Base-by-base conservation (phyloP, 2,888 invertebrate genomes). In the Epinotia demarniana region DNA sequence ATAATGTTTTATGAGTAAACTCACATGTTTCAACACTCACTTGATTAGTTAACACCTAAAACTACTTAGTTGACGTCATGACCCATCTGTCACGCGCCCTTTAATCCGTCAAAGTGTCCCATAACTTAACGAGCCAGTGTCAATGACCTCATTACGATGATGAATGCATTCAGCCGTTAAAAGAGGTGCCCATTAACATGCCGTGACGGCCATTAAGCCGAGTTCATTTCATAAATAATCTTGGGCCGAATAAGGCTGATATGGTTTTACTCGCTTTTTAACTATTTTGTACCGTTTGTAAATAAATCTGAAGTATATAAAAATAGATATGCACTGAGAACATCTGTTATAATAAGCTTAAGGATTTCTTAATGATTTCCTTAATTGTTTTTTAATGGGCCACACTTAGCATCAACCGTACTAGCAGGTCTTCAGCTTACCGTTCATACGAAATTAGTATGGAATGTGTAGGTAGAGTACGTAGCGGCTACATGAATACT, bases 131-230 rank as follows among this genome's bases (percentile, higher is more conserved):
- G 75, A 75, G 71, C 84, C 76, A 76, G 84, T 83, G 91, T 89
- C 91, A 87, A 86, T 87, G 91, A 84, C 91, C 92, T 90, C 89
- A 89, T 90, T 91, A 92, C 83, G 86, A 89, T 90, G 91, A 92
- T 90, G 89, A 88, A 92, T 91, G 89, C 83, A 87, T 83, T 87
- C 83, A 84, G 81, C 86, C 85, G 88, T 89, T 91, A 89, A 91
- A 89, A 91, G 87, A 88, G 86, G 84, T 85, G 84, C 80, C 87
- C 89, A 91, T 91, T 92, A 90, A 85, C 85, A 84, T 82, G 81
- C 84, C 81, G 78, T 79, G 79, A 76, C 73, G 77, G 74, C 81
- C 85, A 88, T 89, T 88, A 88, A 83, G 83, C 78, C 78, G 82
- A 83, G 84, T 84, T 83, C 87, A 86, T 87, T 88, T 86, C 82